Evolutionary conservation across 2,797 vertebrate genomes (phyloP).

Genomic region (Hippoglossus hippoglossus): DNA sequence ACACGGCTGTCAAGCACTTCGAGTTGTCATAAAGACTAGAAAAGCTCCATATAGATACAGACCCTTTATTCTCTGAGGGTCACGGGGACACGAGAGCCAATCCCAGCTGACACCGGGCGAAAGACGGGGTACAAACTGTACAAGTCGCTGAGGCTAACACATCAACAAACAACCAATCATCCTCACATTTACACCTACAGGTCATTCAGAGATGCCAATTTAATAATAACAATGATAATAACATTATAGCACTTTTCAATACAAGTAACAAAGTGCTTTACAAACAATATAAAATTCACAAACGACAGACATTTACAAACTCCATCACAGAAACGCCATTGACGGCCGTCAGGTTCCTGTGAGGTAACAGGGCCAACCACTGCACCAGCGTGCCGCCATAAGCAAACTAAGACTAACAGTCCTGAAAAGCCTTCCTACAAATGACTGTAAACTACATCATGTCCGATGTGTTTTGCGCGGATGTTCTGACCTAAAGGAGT

Average conservation of each 20-base stretch:
- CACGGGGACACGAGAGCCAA: not conserved
- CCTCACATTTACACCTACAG: not conserved
- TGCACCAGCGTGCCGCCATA: not conserved
- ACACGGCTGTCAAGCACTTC: too few species aligned
- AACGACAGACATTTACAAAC: too few species aligned
- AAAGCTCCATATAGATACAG: too few species aligned
- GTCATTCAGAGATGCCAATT: not conserved
- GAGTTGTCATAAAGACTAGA: too few species aligned
- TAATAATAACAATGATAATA: too few species aligned
- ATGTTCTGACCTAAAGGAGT: constrained; percentile 14
- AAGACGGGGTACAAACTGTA: not conserved
- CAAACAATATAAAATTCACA: too few species aligned
- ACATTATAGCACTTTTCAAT: too few species aligned
- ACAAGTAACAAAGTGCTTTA: too few species aligned
- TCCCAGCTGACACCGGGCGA: not conserved
- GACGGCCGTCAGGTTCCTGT: not conserved
- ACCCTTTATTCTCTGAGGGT: too few species aligned
- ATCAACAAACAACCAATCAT: too few species aligned
- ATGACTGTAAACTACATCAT: not conserved
- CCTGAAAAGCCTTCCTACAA: not conserved
- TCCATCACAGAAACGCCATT: too few species aligned
- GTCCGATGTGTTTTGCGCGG: constrained; percentile 19
- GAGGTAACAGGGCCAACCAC: too few species aligned
- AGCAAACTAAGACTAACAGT: not conserved
- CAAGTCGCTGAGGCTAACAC: not conserved